A percentile compares a stretch with the other conserved stretches of the same genome.
Conservation (phyloP, 1,140 invertebrate species). For the Hycleus cichorii region DNA sequence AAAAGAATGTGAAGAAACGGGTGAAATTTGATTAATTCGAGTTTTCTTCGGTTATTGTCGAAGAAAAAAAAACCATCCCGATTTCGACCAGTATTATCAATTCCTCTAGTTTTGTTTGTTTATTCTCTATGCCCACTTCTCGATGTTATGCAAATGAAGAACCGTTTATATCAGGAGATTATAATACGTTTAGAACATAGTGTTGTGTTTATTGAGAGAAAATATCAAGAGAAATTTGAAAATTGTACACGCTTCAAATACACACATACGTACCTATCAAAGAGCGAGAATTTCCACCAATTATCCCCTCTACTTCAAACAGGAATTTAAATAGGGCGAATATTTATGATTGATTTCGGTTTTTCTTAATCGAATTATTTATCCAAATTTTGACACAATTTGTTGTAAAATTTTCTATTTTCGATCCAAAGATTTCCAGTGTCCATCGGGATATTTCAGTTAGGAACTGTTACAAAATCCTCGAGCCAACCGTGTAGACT, state of each 20-base stretch:
- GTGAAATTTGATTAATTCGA: too few relatives aligned
- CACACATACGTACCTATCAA: too few relatives aligned
- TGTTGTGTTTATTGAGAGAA: neutral
- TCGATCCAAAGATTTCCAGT: neutral
- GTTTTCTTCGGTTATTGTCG: too few relatives aligned
- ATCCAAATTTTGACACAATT: neutral
- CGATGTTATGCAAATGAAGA: conserved; percentile 28
- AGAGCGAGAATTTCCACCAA: too few relatives aligned
- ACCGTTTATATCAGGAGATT: conserved; percentile 21
- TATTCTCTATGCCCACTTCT: conserved; percentile 1
- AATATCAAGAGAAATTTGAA: neutral
- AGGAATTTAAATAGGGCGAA: too few relatives aligned
- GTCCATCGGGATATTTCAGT: conserved; percentile 8
- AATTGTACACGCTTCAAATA: too few relatives aligned
- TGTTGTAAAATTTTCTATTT: neutral
- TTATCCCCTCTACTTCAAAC: too few relatives aligned
- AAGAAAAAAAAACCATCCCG: too few relatives aligned
- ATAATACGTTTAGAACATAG: conserved; percentile 4
- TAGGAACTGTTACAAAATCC: conserved; percentile 11
- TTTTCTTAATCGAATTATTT: neutral
- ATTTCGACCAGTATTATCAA: neutral
- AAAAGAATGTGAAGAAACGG: neutral
- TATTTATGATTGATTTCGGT: neutral
- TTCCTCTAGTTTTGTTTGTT: neutral
- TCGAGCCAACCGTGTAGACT: conserved; percentile 11